A percentile compares a stretch with the other conserved stretches of the same genome.
These are phyloP conservation scores for Drosophila multiciliata DNA, from an alignment of 2,888 invertebrate species.

Conservation along the genomic window DNA sequence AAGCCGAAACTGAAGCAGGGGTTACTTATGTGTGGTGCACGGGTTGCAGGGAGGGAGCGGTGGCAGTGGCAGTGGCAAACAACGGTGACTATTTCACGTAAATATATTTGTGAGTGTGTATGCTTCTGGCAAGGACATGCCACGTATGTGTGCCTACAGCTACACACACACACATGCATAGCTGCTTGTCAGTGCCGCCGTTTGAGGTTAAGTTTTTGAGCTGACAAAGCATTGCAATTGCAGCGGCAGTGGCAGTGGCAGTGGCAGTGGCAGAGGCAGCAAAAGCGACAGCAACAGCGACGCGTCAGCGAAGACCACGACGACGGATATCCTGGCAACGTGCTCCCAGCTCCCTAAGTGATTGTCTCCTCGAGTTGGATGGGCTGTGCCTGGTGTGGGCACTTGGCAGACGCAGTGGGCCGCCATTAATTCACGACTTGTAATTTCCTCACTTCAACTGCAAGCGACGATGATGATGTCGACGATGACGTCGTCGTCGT, in stretches of 20 bases:
- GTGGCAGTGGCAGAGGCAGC: slow-evolving; percentile 12
- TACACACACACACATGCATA: slow-evolving; percentile 14
- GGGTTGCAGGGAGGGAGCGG: no score
- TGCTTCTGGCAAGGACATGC: slow-evolving; percentile 43
- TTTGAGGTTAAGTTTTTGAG: slow-evolving; percentile 78
- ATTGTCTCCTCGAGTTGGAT: slow-evolving; percentile 44
- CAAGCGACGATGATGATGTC: slow-evolving; percentile 45
- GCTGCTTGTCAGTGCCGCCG: slow-evolving; percentile 44
- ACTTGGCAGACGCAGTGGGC: slow-evolving; percentile 26
- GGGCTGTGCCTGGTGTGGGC: slow-evolving; percentile 1
- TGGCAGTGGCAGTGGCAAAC: slow-evolving; percentile 19
- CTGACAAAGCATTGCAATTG: slow-evolving; percentile 77
- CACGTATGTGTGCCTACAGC: slow-evolving; percentile 44
- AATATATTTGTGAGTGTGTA: background rate
- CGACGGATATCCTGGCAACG: slow-evolving; percentile 78
- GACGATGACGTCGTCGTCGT: slow-evolving; percentile 39
- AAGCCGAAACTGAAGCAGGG: slow-evolving; percentile 26
- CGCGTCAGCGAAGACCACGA: slow-evolving; percentile 57
- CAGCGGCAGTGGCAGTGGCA: slow-evolving; percentile 45
- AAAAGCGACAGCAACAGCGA: slow-evolving; percentile 1
- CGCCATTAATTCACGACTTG: slow-evolving; percentile 83
- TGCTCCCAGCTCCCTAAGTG: slow-evolving; percentile 60
- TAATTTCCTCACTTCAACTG: slow-evolving; percentile 83
- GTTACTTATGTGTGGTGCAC: background rate
- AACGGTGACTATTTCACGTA: slow-evolving; percentile 28